A percentile compares a stretch with the other conserved stretches of the same genome.
Evolutionary conservation across 2,888 invertebrate species (phyloP).

Genomic region (Nycteola revayana): DNA sequence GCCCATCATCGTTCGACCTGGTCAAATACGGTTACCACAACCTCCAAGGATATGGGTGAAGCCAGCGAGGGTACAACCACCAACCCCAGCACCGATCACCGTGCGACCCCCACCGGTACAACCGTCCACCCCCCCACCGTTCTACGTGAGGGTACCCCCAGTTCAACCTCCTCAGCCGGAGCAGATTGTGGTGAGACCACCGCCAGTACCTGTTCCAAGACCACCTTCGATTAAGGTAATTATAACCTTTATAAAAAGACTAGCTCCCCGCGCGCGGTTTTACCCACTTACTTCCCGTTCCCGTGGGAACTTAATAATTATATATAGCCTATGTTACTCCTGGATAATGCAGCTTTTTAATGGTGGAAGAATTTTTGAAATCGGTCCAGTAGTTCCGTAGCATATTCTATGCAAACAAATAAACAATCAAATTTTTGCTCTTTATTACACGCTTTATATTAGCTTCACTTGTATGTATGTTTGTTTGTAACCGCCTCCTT

Average conservation of each 20-base stretch:
- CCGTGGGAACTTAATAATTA: no score
- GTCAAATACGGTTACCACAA: conserved; percentile 41
- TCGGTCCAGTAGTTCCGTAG: no score
- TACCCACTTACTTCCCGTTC: no score
- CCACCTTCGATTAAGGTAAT: conserved; percentile 51
- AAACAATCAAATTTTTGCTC: no score
- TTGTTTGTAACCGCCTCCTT: no score
- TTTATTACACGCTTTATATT: no score
- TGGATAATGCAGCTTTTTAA: no score
- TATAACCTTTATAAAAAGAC: neutral
- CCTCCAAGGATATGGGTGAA: conserved; percentile 54
- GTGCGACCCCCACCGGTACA: conserved; percentile 49
- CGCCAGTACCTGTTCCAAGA: conserved; percentile 46
- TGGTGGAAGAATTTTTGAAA: no score
- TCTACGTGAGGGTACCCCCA: conserved; percentile 49
- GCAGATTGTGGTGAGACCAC: conserved; percentile 53
- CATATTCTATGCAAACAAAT: no score
- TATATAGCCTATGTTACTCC: no score
- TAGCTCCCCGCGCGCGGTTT: no score
- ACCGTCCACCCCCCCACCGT: conserved; percentile 47
- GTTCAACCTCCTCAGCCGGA: conserved; percentile 48
- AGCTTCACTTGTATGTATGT: no score
- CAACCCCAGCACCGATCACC: conserved; percentile 45
- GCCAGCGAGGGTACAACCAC: conserved; percentile 52
- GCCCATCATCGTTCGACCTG: conserved; percentile 55